Evolutionary conservation across 2,797 vertebrate genomes (phyloP).

Genomic region (Sandelia bainsii): DNA sequence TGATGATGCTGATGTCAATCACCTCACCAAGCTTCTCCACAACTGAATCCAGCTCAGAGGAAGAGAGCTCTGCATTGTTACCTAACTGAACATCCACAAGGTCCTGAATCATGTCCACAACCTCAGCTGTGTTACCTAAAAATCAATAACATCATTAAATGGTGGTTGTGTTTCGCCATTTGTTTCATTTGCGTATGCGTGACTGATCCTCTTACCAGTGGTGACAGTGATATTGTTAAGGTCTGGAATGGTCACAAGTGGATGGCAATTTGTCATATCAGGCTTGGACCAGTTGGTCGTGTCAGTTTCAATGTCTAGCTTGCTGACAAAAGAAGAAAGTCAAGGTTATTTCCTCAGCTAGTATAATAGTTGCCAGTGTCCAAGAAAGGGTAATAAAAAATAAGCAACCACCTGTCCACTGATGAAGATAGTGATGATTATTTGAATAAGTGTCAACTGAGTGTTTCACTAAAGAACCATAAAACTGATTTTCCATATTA

Average conservation of each 20-base stretch:
- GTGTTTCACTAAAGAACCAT: slow-evolving; percentile 35
- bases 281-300: slow-evolving; percentile 75
- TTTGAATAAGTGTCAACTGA: slow-evolving; percentile 29
- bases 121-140: slow-evolving; percentile 85
- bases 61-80: slow-evolving; percentile 51
- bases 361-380: not conserved
- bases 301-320: slow-evolving; percentile 74
- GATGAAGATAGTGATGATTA: slow-evolving; percentile 3
- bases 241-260: slow-evolving; percentile 66
- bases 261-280: slow-evolving; percentile 72
- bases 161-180: not conserved
- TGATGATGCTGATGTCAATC: slow-evolving; percentile 73
- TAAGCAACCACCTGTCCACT: slow-evolving; percentile 9
- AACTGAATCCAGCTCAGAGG: slow-evolving; percentile 82
- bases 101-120: slow-evolving; percentile 85
- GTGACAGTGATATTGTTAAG: slow-evolving; percentile 80
- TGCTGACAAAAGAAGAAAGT: slow-evolving; percentile 58
- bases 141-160: not conserved
- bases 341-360: not conserved
- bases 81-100: slow-evolving; percentile 74
- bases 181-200: not conserved
- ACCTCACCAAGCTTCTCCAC: slow-evolving; percentile 85
- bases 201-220: slow-evolving; percentile 69
- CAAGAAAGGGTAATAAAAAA: not conserved
- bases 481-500: slow-evolving; percentile 49